These are phyloP conservation scores for Drosophila mimetica DNA, from an alignment of 2,888 invertebrate species.

Conservation along the genomic window DNA sequence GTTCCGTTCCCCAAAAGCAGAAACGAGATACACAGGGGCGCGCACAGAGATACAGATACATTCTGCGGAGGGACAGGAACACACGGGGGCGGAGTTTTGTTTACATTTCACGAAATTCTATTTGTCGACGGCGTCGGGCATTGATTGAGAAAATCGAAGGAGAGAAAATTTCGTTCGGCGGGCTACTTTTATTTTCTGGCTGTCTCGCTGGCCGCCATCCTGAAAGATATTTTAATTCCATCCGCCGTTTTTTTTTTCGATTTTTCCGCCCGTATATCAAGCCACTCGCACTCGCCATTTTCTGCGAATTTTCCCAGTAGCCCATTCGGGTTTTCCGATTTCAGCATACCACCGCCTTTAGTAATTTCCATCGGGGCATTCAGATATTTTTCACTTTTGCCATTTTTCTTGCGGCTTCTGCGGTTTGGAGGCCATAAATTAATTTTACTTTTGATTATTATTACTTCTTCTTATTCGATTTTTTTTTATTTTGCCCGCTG, in stretches of 20 bases:
- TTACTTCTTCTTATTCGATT: constrained; percentile 64
- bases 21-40: constrained; percentile 36
- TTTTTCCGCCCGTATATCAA: constrained; percentile 22
- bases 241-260: constrained; percentile 46
- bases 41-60: constrained; percentile 47
- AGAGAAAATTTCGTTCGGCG: constrained; percentile 32
- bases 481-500: constrained; percentile 45
- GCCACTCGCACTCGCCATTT: constrained; percentile 76
- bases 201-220: constrained; percentile 53
- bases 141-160: constrained; percentile 57
- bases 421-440: constrained; percentile 73
- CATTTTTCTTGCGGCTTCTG: constrained; percentile 52
- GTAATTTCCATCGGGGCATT: constrained; percentile 29
- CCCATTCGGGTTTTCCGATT: constrained; percentile 22
- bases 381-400: constrained; percentile 50
- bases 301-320: constrained; percentile 55
- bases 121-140: constrained; percentile 76
- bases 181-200: constrained; percentile 26
- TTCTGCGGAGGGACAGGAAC: constrained; percentile 39
- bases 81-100: constrained; percentile 83
- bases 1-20: constrained; percentile 45
- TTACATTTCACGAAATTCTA: constrained; percentile 81
- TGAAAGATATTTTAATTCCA: constrained; percentile 81
- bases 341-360: constrained; percentile 22
- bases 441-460: constrained; percentile 78